Base-by-base conservation (phyloP, 1,140 invertebrate genomes). In the Drosophila repleta region DNA sequence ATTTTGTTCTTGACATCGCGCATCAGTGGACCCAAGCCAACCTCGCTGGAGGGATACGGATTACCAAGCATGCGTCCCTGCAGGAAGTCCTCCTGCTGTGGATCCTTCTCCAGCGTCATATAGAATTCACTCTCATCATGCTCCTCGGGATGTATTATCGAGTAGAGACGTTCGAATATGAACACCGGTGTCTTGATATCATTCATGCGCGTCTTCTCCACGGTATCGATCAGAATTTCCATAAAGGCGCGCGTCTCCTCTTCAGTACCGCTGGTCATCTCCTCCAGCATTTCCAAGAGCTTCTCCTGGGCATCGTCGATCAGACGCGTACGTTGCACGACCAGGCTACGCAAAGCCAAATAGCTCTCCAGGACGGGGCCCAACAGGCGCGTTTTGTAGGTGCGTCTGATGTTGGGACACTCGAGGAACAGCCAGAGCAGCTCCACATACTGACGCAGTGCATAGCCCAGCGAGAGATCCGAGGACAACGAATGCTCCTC, bases 1-100 rank as follows among this genome's bases (percentile, higher is more conserved):
- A 99, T 98, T 92, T 99, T 99, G 92, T 99, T 99, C 92, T 99
- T 99, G 0, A 99, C 97, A 90, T 99, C 98, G 41, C 98, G 94
- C 98, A 99, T 99, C 0, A 99, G 93, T 0, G 98, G 98, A 2
- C 98, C 98, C 75, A 99, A 94, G 11, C 98, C 98, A 17, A 96
- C 95, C 90, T 99, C 98, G 46, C 96, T 94, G 18, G 97, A 98
- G 48, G 97, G 98, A 92, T 99, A 99, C 0, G 98, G 98, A 93
- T 99, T 99, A 32, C 98, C 98, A 64, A 99, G 93, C 98, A 99
- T 99, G 48, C 98, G 95, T 1, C 97, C 98, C 94, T 97, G 97
- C 67, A 99, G 94, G 92, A 99, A 99, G 92, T 99, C 98, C 93
- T 99, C 98, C 90, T 99, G 98, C 87, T 99, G 98, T 0, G 98